Evolutionary conservation across 2,797 vertebrate species (phyloP).

Genomic region (Falco concolor): DNA sequence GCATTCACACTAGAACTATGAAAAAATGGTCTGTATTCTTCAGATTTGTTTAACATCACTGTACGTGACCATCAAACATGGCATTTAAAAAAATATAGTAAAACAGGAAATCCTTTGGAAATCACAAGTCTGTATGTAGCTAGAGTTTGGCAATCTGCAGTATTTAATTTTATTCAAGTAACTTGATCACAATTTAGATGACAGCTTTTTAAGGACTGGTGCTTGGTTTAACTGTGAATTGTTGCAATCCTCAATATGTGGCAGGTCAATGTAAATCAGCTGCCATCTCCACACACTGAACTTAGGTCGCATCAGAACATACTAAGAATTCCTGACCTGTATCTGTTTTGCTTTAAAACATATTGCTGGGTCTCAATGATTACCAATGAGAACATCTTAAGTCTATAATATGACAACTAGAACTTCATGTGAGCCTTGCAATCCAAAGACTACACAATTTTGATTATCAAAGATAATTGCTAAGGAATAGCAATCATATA

Average conservation of each 20-base stretch:
- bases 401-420: background rate
- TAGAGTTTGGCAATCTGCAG: background rate
- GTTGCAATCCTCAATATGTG: background rate
- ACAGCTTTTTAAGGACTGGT: background rate
- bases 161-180: background rate
- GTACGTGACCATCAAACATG: background rate
- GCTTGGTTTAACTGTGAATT: background rate
- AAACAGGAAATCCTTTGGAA: background rate
- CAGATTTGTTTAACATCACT: background rate
- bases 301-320: background rate
- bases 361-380: background rate
- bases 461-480: background rate
- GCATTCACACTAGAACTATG: background rate
- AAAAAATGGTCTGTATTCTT: background rate
- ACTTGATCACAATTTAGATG: background rate
- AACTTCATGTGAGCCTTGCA: background rate
- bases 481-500: background rate
- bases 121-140: background rate
- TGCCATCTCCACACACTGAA: background rate
- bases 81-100: background rate
- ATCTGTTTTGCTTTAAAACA: background rate
- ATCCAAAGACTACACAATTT: background rate
- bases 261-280: background rate
- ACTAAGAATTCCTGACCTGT: background rate
- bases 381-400: background rate